Evolutionary conservation across 2,888 invertebrate species (phyloP), one percentile per base, ranked within the genome.

Genomic region (Disparrhopalites patrizii): DNA sequence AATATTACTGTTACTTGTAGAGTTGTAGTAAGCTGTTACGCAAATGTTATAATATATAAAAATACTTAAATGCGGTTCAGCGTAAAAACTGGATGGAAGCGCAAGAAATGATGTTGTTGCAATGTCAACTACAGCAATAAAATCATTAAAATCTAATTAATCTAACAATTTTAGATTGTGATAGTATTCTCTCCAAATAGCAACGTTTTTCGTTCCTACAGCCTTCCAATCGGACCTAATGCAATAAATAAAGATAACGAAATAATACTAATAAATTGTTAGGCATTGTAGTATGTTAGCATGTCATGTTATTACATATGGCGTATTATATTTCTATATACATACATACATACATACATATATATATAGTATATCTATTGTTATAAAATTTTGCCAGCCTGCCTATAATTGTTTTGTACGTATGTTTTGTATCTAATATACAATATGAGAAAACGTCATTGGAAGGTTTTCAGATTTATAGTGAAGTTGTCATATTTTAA

Each of bases 181-280:
- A 64, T 64, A 64, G 47, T 33, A 43, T 40, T 56, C 64, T 57
- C n/a, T n/a, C n/a, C 64, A 56, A 57, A 62, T 54, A 65, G 43
- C 31, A 54, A 58, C 51, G 63, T 55, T 47, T 64, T 67, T 67
- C 64, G 67, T 67, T 67, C 67, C 67, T 67, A 63, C 27, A 61
- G 63, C 67, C 67, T 67, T 67, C 67, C 67, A 64, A 67, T 60
- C 62, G 67, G 67, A 64, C 67, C 67, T 63, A 67, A 67, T 67
- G 67, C 67, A 67, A 67, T 67, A 67, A 23, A 55, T 33, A 23
- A n/a, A 47, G 7, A 23, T 47, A 47, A 47, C 20, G 20, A 47
- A 47, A 47, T 20, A n/a, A n/a, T n/a, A n/a, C n/a, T n/a, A n/a
- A n/a, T n/a, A n/a, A n/a, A n/a, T n/a, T n/a, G n/a, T n/a, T n/a